Base-by-base conservation (phyloP, 2,888 invertebrate species). In the Epicampocera succincta region DNA sequence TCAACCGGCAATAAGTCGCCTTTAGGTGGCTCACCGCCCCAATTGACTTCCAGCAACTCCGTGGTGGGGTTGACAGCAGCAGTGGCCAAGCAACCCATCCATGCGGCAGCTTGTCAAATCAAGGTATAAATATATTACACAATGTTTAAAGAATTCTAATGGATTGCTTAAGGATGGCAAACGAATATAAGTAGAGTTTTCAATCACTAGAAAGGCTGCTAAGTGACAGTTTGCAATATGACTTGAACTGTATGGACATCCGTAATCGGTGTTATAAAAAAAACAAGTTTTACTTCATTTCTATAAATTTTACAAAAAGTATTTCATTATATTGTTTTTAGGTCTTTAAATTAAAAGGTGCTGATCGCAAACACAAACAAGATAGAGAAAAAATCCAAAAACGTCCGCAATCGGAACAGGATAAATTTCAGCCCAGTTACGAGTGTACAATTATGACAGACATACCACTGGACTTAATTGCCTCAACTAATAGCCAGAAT, bases 291-390 rank as follows among this genome's bases (percentile, higher is more conserved):
- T n/a, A 6, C 29, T 29, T 29, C 29, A 4, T 29, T 29, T 29
- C 3, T 29, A 4, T 29, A 6, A 3, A 4, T 29, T 29, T 29
- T 29, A 29, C 29, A 29, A 29, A n/a, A n/a, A n/a, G n/a, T n/a
- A n/a, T n/a, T n/a, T n/a, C n/a, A n/a, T n/a, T n/a, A n/a, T n/a
- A n/a, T n/a, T n/a, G n/a, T n/a, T n/a, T n/a, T n/a, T 80, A 93
- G 93, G 93, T 95, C 48, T 96, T 96, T 89, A 95, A 98, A 92
- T 92, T 98, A 79, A 99, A 99, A 90, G 98, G 99, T 3, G 99
- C 98, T 0, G 98, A 99, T 90, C 93, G 99, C 61, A 99, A 99
- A 88, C 98, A 98, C 90, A 98, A 99, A 89, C 98, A 98, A 88
- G 99, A 99, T 91, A 92, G 97, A 0, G 98, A 98, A 90, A 98